These are phyloP conservation scores for Zaprionus nigranus DNA, from an alignment of 1,140 invertebrate genomes.

Conservation along the genomic window DNA sequence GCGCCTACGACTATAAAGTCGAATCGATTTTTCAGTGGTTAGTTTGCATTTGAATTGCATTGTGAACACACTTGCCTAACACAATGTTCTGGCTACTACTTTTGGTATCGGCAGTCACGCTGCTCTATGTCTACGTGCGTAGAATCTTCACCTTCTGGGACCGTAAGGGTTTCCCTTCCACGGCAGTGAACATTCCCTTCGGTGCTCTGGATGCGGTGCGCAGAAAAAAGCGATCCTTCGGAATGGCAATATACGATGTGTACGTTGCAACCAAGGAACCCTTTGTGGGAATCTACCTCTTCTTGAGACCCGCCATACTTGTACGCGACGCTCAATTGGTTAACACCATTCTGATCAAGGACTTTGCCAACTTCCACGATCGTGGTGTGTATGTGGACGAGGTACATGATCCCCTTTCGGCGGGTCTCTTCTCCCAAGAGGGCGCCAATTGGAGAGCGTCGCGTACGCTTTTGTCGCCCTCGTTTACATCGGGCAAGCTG, in stretches of 20 bases:
- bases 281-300: conserved; percentile 75
- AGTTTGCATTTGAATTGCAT: conserved; percentile 37
- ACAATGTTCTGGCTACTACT: conserved; percentile 53
- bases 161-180: conserved; percentile 64
- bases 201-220: conserved; percentile 59
- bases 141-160: conserved; percentile 73
- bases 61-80: not conserved
- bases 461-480: conserved; percentile 85
- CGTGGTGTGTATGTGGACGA: conserved; percentile 84
- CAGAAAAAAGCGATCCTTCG: conserved; percentile 58
- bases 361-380: conserved; percentile 84
- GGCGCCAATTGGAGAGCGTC: conserved; percentile 85
- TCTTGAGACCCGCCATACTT: conserved; percentile 80
- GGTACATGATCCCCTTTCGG: conserved; percentile 70
- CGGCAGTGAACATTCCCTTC: conserved; percentile 58
- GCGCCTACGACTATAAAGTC: conserved; percentile 50
- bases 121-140: conserved; percentile 62
- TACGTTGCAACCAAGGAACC: conserved; percentile 61
- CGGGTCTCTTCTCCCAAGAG: conserved; percentile 84
- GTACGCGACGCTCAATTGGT: conserved; percentile 85
- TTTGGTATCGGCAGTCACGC: conserved; percentile 31
- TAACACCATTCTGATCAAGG: conserved; percentile 84
- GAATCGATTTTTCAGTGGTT: not conserved
- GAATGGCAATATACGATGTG: conserved; percentile 69
- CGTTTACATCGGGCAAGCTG: conserved; percentile 86